Base-by-base conservation (phyloP, 1,140 invertebrate genomes). In the Physella acuta region DNA sequence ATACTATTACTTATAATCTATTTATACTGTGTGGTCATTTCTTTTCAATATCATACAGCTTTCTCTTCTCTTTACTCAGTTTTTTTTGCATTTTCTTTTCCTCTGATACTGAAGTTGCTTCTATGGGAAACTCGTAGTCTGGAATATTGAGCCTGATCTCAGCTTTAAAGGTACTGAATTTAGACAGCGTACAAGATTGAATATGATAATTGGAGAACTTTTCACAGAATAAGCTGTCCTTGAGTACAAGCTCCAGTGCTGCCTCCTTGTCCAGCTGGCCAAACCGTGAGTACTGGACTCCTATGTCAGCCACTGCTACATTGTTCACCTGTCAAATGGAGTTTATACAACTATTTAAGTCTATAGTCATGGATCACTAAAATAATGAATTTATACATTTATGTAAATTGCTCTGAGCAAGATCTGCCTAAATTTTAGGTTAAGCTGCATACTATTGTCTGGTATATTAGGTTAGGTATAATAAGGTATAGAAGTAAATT, bases 41-140 rank as follows among this genome's bases (percentile, higher is more conserved):
- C n/a, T n/a, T n/a, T n/a, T n/a, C n/a, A n/a, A 56, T 56, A 56
- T 24, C 2, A 60, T 60, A 33, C 39, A 68, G 24, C 33, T 51
- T 68, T 2, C 33, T 60, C 24, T 36, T 68, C 30, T 68, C 34
- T 33, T 60, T 68, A 30, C 66, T 60, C 33, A 68, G n/a, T 37
- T 68, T 68, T 37, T 33, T 68, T 30, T 58, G 31, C 28, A 49
- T 3, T 34, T 68, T 68, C 8, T 2, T 49, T 31, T 44, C 49
- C 39, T 68, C 55, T 3, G 66, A 26, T 14, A 37, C 26, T 11
- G 37, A 31, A 1, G 3, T 26, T 28, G n/a, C 34, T 31, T 39
- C 8, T 28, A 68, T 60, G 2, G 8, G 49, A 49, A 68, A 49
- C 11, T 60, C 30, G 31, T 28, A 60, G n/a, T 60, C 66, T 20